phyloP scores from a whole-genome alignment of 2,113 vertebrate genomes.

The Oryzias celebensis region DNA sequence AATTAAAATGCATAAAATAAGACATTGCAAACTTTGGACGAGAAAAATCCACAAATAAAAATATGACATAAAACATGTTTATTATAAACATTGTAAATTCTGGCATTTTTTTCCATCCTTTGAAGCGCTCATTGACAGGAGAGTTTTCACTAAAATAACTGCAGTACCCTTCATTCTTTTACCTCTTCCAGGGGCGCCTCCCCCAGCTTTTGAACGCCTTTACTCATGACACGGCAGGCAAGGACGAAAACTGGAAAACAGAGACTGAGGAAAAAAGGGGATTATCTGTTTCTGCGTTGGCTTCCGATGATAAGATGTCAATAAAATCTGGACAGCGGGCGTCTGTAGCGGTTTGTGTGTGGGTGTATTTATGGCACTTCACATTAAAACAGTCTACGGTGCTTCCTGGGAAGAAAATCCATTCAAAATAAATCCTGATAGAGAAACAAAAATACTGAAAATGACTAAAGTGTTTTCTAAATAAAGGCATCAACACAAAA shows the following conservation, averaged over 20 bases:
- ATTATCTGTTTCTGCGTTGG: conserved; percentile 16
- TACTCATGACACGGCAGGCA: neutral
- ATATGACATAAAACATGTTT: conserved; percentile 29
- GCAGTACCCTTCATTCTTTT: neutral
- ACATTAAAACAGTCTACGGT: neutral
- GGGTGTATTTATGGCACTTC: neutral
- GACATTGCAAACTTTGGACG: too few species aligned
- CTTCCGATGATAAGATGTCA: conserved; percentile 4
- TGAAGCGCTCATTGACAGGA: conserved; percentile 12
- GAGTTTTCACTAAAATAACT: neutral
- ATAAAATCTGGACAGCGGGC: conserved; percentile 3
- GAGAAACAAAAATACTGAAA: neutral
- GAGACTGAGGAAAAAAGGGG: neutral
- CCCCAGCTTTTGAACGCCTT: too few species aligned
- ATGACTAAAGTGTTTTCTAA: neutral
- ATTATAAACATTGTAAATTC: conserved; percentile 59
- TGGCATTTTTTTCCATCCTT: conserved; percentile 10
- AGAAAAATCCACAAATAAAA: conserved; percentile 1
- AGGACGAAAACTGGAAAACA: conserved; percentile 8
- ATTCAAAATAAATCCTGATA: neutral
- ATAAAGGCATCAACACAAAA: conserved; percentile 15
- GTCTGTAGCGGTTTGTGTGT: neutral
- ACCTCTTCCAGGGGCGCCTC: too few species aligned
- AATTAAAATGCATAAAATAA: too few species aligned
- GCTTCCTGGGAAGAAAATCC: neutral